A percentile compares a stretch with the other conserved stretches of the same genome.
phyloP scores from a whole-genome alignment of 1,140 invertebrate species.

The Epicauta chinensis region DNA sequence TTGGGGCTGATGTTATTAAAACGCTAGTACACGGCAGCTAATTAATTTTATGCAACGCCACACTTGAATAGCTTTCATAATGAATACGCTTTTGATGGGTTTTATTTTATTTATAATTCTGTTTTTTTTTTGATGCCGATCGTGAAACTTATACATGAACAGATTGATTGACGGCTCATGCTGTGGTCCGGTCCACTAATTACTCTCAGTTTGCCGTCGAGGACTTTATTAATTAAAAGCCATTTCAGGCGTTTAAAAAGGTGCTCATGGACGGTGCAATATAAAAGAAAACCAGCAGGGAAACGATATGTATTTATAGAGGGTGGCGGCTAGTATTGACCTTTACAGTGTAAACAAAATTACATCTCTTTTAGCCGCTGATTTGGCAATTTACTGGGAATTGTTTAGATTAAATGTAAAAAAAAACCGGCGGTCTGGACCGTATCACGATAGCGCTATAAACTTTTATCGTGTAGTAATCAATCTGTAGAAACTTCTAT shows the following conservation, averaged over 20 bases:
- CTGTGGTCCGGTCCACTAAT: conserved; percentile 26
- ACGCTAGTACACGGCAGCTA: conserved; percentile 38
- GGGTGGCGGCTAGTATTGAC: no score
- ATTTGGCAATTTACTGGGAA: no score
- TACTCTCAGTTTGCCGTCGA: conserved; percentile 18
- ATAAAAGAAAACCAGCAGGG: no score
- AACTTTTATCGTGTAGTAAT: no score
- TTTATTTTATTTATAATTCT: conserved; percentile 19
- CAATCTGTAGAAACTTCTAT: no score
- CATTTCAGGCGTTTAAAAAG: conserved; percentile 1
- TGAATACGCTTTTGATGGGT: conserved; percentile 33
- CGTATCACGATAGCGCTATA: no score
- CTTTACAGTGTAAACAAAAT: no score
- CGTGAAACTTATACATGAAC: conserved; percentile 29
- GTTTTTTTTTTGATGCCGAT: not conserved
- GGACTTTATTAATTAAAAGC: conserved; percentile 24
- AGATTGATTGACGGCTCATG: conserved; percentile 28
- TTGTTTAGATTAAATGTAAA: no score
- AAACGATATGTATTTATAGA: no score
- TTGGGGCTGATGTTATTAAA: conserved; percentile 39
- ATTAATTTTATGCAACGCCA: conserved; percentile 41
- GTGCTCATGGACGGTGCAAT: no score
- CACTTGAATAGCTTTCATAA: conserved; percentile 38
- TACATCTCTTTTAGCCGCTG: no score
- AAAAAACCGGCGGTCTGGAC: no score